Conservation (phyloP, 2,888 invertebrate species). For the Eledona agricola region DNA sequence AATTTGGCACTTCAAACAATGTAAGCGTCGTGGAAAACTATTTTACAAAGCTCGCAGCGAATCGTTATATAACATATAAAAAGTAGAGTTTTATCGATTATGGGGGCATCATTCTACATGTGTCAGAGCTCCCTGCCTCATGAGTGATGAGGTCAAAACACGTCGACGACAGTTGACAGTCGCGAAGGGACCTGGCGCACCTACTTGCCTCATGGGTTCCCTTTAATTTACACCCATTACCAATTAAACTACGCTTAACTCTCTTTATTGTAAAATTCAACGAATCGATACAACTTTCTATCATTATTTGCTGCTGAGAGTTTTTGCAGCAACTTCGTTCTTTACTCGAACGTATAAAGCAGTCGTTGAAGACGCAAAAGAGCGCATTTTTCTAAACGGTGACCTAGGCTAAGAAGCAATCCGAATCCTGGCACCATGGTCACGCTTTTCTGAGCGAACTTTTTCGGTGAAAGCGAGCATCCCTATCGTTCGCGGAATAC, state of each 20-base stretch:
- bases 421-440: slow-evolving; percentile 27
- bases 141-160: slow-evolving; percentile 57
- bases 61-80: too few relatives aligned
- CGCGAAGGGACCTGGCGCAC: slow-evolving; percentile 51
- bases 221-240: slow-evolving; percentile 40
- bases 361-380: too few relatives aligned
- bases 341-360: too few relatives aligned
- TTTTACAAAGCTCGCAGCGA: too few relatives aligned
- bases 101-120: slow-evolving; percentile 47
- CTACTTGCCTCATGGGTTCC: slow-evolving; percentile 44
- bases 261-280: slow-evolving; percentile 4
- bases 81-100: slow-evolving; percentile 48
- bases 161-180: slow-evolving; percentile 48
- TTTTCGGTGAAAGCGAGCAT: slow-evolving; percentile 24
- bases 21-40: too few relatives aligned
- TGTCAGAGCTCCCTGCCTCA: slow-evolving; percentile 44
- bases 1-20: too few relatives aligned
- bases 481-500: slow-evolving; percentile 17
- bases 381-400: too few relatives aligned
- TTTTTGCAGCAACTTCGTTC: too few relatives aligned
- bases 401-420: slow-evolving; percentile 35
- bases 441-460: slow-evolving; percentile 33
- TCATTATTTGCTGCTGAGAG: too few relatives aligned
- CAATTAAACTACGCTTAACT: slow-evolving; percentile 8
- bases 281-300: too few relatives aligned